Conservation (phyloP, 2,797 vertebrate genomes). For the Acanthurus leucopareius region DNA sequence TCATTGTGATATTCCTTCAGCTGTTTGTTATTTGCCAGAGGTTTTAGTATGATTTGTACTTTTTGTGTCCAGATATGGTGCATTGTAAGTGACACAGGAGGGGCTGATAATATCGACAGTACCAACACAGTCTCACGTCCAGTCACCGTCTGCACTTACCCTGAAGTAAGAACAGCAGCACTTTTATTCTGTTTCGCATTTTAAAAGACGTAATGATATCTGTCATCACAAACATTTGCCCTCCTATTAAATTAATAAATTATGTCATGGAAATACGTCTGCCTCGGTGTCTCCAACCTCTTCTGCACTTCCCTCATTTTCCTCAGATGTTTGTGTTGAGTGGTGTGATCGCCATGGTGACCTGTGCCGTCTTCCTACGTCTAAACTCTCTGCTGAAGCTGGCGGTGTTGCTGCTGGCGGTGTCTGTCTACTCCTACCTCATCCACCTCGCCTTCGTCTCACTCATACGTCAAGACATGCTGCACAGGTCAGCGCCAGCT, state of each 20-base stretch:
- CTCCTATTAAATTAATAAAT: no score
- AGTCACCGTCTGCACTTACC: constrained; percentile 78
- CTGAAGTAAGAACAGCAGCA: constrained; percentile 75
- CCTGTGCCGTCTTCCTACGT: constrained; percentile 86
- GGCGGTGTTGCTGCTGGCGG: constrained; percentile 78
- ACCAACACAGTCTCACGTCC: constrained; percentile 39
- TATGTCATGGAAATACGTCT: background rate
- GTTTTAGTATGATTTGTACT: background rate
- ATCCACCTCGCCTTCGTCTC: constrained; percentile 79
- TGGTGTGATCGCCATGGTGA: constrained; percentile 86
- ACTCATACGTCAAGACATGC: constrained; percentile 56
- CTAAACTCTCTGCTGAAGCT: constrained; percentile 86
- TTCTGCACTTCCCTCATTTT: background rate
- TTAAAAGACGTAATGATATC: background rate
- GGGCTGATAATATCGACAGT: constrained; percentile 49
- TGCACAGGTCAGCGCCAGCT: constrained; percentile 59
- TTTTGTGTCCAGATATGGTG: constrained; percentile 81
- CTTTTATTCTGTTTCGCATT: background rate
- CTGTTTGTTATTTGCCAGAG: background rate
- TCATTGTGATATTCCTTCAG: background rate
- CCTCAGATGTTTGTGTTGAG: constrained; percentile 83
- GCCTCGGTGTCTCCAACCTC: background rate
- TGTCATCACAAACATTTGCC: background rate
- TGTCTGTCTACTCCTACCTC: constrained; percentile 81
- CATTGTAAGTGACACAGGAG: constrained; percentile 60